These are phyloP conservation scores for Neocloeon triangulifer DNA, from an alignment of 1,140 invertebrate species.

Conservation along the genomic window DNA sequence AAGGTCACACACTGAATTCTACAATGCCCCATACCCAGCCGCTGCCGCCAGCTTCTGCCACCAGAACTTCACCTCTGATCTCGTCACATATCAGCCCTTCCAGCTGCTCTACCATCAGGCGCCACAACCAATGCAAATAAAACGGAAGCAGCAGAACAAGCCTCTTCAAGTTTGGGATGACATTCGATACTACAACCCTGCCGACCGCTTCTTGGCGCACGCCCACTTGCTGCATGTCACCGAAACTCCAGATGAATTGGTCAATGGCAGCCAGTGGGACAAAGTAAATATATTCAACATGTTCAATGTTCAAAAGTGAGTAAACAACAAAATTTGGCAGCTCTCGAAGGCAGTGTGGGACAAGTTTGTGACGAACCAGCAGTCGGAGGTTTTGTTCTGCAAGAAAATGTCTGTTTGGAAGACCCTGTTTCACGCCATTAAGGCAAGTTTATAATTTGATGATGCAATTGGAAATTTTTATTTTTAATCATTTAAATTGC, in stretches of 20 bases:
- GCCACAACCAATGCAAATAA: too few relatives aligned
- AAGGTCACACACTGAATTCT: too few relatives aligned
- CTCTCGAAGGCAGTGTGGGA: conserved; percentile 54
- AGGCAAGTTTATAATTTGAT: conserved; percentile 20
- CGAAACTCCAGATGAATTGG: conserved; percentile 15
- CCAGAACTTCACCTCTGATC: too few relatives aligned
- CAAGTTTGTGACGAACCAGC: conserved; percentile 50
- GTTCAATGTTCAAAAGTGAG: too few relatives aligned
- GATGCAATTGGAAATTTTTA: not conserved
- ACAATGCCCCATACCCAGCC: too few relatives aligned
- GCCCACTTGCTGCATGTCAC: conserved; percentile 21
- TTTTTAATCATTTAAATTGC: not conserved
- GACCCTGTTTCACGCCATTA: conserved; percentile 46
- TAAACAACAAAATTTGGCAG: too few relatives aligned
- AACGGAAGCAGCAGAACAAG: too few relatives aligned
- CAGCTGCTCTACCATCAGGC: too few relatives aligned
- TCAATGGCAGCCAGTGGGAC: conserved; percentile 9
- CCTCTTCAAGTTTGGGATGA: too few relatives aligned
- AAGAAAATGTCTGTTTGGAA: conserved; percentile 66
- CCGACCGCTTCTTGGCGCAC: conserved; percentile 25
- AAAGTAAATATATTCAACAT: conserved; percentile 8
- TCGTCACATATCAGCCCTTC: too few relatives aligned
- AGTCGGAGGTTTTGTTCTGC: conserved; percentile 53
- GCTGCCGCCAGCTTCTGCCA: too few relatives aligned
- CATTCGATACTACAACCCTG: conserved; percentile 16